A percentile compares a stretch with the other conserved stretches of the same genome.
Conservation (phyloP, 1,140 invertebrate genomes). For the Halictus rubicundus region DNA sequence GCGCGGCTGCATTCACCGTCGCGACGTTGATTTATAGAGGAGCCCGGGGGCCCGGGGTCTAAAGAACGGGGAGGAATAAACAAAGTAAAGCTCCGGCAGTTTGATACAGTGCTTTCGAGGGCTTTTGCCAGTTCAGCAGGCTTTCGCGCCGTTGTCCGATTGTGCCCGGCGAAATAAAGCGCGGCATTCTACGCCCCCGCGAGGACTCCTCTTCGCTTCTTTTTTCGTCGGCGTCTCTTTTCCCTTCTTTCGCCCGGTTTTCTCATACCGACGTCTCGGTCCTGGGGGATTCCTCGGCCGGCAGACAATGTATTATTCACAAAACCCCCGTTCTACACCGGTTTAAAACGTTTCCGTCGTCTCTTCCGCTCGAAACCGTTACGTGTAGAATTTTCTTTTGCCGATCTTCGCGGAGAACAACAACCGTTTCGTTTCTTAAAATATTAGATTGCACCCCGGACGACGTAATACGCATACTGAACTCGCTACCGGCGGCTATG, state of each 20-base stretch:
- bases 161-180: slow-evolving; percentile 50
- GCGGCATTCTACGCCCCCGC: background rate
- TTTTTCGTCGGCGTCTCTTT: background rate
- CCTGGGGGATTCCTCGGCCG: background rate
- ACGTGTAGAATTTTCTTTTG: too few relatives aligned
- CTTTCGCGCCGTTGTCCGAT: slow-evolving; percentile 47
- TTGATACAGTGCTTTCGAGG: slow-evolving; percentile 55
- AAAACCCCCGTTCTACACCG: too few relatives aligned
- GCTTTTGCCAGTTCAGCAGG: slow-evolving; percentile 60
- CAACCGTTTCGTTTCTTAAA: too few relatives aligned
- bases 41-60: background rate
- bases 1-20: slow-evolving; percentile 19
- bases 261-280: background rate
- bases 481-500: too few relatives aligned
- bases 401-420: too few relatives aligned
- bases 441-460: too few relatives aligned
- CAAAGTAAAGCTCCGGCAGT: slow-evolving; percentile 49
- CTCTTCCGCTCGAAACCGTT: too few relatives aligned
- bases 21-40: slow-evolving; percentile 56
- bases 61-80: slow-evolving; percentile 45
- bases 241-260: background rate
- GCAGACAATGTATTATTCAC: slow-evolving; percentile 14
- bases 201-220: too few relatives aligned
- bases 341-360: too few relatives aligned
- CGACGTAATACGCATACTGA: too few relatives aligned